Conservation (phyloP, 2,888 invertebrate genomes). For the Drosophila austrosaltans region DNA sequence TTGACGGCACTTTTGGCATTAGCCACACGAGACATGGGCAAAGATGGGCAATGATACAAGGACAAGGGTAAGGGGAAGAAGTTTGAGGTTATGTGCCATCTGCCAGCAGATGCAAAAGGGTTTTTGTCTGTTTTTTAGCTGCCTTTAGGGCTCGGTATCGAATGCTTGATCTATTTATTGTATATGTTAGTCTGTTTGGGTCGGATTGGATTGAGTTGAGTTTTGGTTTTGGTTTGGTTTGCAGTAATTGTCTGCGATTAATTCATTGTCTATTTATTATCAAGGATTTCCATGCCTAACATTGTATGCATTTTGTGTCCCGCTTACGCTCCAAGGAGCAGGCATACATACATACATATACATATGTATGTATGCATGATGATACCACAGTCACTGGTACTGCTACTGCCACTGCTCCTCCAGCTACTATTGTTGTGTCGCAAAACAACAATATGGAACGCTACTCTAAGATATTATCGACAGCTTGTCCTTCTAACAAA, state of each 20-base stretch:
- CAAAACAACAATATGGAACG: constrained; percentile 63
- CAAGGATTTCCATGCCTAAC: constrained; percentile 65
- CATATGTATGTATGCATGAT: constrained; percentile 50
- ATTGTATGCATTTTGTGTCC: constrained; percentile 75
- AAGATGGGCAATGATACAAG: not conserved
- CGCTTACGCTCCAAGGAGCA: constrained; percentile 40
- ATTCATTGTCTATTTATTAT: constrained; percentile 78
- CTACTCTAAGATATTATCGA: constrained; percentile 76
- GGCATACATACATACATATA: not conserved
- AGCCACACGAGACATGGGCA: constrained; percentile 49
- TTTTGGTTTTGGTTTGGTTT: constrained; percentile 45
- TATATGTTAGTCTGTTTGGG: constrained; percentile 23
- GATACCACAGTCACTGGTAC: constrained; percentile 37
- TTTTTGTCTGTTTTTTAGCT: constrained; percentile 25
- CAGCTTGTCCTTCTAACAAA: constrained; percentile 68
- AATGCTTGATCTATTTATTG: constrained; percentile 50
- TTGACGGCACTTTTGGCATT: constrained; percentile 62
- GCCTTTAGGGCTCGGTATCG: constrained; percentile 34
- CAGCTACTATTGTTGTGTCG: constrained; percentile 59
- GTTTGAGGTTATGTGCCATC: constrained; percentile 50
- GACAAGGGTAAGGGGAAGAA: not conserved
- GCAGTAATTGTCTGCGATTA: constrained; percentile 74
- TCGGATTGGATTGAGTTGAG: constrained; percentile 13
- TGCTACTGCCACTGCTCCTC: constrained; percentile 29
- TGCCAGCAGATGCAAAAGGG: constrained; percentile 47